Evolutionary conservation across 1,140 invertebrate genomes (phyloP).

Genomic region (Hylyphantes graminicola): DNA sequence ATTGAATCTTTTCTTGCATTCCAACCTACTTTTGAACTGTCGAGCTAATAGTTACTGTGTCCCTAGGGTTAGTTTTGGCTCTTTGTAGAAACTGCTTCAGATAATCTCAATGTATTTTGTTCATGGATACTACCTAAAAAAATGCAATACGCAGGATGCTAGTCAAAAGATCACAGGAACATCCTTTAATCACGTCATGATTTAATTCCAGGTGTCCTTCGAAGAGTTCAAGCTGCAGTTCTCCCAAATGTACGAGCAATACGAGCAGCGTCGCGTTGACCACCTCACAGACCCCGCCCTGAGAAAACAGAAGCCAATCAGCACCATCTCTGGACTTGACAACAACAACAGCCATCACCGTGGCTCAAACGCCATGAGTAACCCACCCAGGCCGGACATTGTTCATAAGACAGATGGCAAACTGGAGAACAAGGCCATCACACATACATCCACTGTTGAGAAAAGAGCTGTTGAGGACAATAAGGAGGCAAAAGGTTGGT

Average conservation of each 20-base stretch:
- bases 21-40: no score
- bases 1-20: no score
- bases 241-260: conserved; percentile 97
- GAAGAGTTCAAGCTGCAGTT: conserved; percentile 97
- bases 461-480: conserved; percentile 63
- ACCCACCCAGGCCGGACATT: conserved; percentile 53
- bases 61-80: no score
- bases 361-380: conserved; percentile 47
- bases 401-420: conserved; percentile 42
- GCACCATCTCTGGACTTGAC: conserved; percentile 95
- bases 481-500: background rate
- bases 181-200: no score
- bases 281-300: conserved; percentile 94
- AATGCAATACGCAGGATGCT: no score
- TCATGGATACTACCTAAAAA: no score
- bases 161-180: no score
- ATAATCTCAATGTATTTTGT: no score
- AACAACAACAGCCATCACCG: conserved; percentile 66
- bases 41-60: no score
- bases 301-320: conserved; percentile 90
- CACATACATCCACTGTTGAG: conserved; percentile 2
- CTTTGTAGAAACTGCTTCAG: no score
- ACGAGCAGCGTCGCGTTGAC: conserved; percentile 90
- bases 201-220: conserved; percentile 81
- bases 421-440: conserved; percentile 12